Percentiles rank a stretch among this genome's conserved stretches.
Evolutionary conservation across 2,113 vertebrate genomes (phyloP).

Genomic region (Tragelaphus scriptus): DNA sequence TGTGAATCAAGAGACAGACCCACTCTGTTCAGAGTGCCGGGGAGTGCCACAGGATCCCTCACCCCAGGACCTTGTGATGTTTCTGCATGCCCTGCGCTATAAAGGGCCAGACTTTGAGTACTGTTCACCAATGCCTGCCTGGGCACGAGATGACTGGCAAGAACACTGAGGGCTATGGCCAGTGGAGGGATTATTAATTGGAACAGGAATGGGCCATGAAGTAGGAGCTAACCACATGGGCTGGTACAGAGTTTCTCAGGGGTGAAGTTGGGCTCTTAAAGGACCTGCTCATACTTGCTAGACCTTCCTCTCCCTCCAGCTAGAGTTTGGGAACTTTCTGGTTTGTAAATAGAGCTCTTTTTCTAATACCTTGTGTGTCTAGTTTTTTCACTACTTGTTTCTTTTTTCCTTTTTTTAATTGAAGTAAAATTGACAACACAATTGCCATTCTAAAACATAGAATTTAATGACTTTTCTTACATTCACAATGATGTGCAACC

Average conservation of each 20-base stretch:
- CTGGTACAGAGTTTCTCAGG: conserved; percentile 6
- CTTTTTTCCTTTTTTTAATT: background rate
- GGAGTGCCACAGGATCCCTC: conserved; percentile 86
- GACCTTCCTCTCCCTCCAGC: background rate
- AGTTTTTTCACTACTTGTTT: background rate
- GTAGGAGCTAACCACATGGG: background rate
- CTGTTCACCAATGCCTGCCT: conserved; percentile 87
- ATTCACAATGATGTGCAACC: background rate
- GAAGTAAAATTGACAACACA: conserved; percentile 11
- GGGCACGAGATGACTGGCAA: conserved; percentile 93
- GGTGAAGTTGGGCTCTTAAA: background rate
- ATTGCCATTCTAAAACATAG: background rate
- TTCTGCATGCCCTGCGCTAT: conserved; percentile 93
- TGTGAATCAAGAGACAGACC: conserved; percentile 78
- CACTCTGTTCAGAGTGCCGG: conserved; percentile 91
- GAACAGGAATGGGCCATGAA: background rate
- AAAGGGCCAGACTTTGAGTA: conserved; percentile 96
- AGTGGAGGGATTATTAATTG: rapidly evolving
- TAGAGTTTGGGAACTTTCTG: background rate
- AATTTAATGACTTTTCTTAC: background rate
- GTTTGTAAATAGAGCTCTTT: conserved; percentile 44
- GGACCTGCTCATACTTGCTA: background rate
- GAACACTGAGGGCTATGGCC: conserved; percentile 56
- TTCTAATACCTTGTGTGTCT: background rate
- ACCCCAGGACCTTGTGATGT: conserved; percentile 94